Base-by-base conservation (phyloP, 2,797 vertebrate species). In the Gymnopithys bicolor region DNA sequence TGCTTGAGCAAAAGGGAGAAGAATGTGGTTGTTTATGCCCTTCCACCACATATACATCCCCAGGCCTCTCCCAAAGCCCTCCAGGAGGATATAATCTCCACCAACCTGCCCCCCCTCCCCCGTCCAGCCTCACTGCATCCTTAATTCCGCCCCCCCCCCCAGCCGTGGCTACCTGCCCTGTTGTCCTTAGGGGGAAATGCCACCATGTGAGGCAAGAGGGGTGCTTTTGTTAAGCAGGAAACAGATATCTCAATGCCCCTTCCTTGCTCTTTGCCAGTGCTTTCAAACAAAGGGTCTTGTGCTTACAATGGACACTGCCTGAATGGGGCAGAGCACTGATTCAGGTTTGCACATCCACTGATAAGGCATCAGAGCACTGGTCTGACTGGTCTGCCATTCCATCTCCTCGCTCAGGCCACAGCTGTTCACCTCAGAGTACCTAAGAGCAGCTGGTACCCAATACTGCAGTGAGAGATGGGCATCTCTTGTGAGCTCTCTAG, bases 1-100 rank as follows among this genome's bases (percentile, higher is more conserved):
- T 37, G 14, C 39, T 27, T 71, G 25, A 21, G 24, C 2, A 2
- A 77, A 74, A 33, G 4, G 17, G 3, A 71, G 7, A 46, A 53
- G 16, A 43, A n/a, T 0, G 1, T 16, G 28, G 13, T 22, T 91
- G 11, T 66, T 52, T 84, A 66, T 19, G 68, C 33, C 27, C 3
- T 89, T 71, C 33, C 27, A 71, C 15, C 21, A 51, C 51, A 60
- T 10, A 7, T 1, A 1, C 0, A 1, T 39, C 11, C 23, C 17
- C 28, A 49, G 19, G 7, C 17, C 63, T 73, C 21, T 82, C 25
- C 37, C 1, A 2, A 69, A 67, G n/a, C 12, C 7, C 19, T 53
- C 53, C 39, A 74, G 43, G 48, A 64, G 43, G 35, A 75, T 4
- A 3, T 7, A 21, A 13, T 37, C 35, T 77, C 19, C 39, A 41